A percentile compares a stretch with the other conserved stretches of the same genome.
Evolutionary conservation across 2,888 invertebrate genomes (phyloP).

Genomic region (Machimus atricapillus): DNA sequence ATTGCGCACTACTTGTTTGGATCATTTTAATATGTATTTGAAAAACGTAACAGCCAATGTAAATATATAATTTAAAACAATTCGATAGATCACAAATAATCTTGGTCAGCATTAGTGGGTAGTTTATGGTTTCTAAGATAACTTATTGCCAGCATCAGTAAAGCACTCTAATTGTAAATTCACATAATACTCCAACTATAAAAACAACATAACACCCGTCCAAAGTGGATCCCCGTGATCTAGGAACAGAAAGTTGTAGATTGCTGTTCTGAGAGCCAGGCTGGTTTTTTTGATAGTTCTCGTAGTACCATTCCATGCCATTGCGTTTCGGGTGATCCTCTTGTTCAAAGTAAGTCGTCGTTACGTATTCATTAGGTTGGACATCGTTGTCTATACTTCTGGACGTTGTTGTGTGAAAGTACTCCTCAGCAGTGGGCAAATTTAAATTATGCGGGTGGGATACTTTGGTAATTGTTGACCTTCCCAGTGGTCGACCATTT

Average conservation of each 20-base stretch:
- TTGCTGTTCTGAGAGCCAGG: neutral
- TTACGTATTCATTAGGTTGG: slow-evolving; percentile 47
- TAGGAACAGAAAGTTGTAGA: neutral
- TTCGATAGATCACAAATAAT: neutral
- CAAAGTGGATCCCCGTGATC: neutral
- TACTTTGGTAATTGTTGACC: slow-evolving; percentile 70
- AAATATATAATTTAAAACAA: neutral
- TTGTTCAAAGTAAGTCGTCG: slow-evolving; percentile 62
- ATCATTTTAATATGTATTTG: neutral
- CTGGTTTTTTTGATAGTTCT: slow-evolving; percentile 68
- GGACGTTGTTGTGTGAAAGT: slow-evolving; percentile 55
- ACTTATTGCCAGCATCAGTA: neutral
- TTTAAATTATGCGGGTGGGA: slow-evolving; percentile 56
- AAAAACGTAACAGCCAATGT: neutral
- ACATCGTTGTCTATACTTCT: slow-evolving; percentile 44
- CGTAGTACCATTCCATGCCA: slow-evolving; percentile 84
- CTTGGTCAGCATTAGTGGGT: neutral
- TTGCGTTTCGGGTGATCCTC: slow-evolving; percentile 64
- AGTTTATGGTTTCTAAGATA: neutral
- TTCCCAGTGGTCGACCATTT: slow-evolving; percentile 59
- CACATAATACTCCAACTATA: neutral
- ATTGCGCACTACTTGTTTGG: neutral
- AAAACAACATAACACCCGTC: neutral
- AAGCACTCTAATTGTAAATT: neutral
- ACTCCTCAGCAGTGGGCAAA: slow-evolving; percentile 60